These are phyloP conservation scores for Cassiopea andromeda DNA, from an alignment of 30 jellyfish, hydroid and myxozoan species.

Conservation along the genomic window DNA sequence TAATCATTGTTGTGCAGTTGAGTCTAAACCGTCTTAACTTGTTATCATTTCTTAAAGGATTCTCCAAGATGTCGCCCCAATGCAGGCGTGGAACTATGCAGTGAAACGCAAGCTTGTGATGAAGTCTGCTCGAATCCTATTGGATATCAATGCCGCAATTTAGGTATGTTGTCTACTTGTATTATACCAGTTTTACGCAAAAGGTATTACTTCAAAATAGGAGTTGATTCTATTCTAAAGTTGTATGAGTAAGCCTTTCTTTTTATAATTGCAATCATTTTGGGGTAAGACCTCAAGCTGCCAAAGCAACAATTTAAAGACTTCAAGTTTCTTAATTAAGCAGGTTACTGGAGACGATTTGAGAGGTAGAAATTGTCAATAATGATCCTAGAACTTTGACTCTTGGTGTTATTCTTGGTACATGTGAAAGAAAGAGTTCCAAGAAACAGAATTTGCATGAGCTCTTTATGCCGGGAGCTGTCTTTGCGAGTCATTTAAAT, in stretches of 20 bases:
- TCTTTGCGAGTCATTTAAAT: no score
- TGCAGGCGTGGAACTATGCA: neutral
- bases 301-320: neutral
- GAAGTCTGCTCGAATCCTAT: slow-evolving; percentile 26
- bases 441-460: no score
- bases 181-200: neutral
- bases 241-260: neutral
- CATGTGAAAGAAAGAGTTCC: no score
- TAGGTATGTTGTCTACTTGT: slow-evolving; percentile 1
- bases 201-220: neutral
- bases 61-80: slow-evolving; percentile 33
- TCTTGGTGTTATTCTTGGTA: no score
- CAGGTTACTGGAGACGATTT: neutral
- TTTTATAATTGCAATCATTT: neutral
- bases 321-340: neutral
- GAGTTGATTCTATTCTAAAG: no score
- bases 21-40: neutral
- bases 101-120: slow-evolving; percentile 12
- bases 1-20: no score
- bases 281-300: neutral
- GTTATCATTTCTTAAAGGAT: neutral
- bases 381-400: no score
- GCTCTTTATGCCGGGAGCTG: no score
- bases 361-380: no score
- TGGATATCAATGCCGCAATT: slow-evolving; percentile 24